Percentiles rank a stretch among this genome's conserved stretches.
These are phyloP conservation scores for Strigamia transsilvanica DNA, from an alignment of 2,888 invertebrate species.

Conservation along the genomic window DNA sequence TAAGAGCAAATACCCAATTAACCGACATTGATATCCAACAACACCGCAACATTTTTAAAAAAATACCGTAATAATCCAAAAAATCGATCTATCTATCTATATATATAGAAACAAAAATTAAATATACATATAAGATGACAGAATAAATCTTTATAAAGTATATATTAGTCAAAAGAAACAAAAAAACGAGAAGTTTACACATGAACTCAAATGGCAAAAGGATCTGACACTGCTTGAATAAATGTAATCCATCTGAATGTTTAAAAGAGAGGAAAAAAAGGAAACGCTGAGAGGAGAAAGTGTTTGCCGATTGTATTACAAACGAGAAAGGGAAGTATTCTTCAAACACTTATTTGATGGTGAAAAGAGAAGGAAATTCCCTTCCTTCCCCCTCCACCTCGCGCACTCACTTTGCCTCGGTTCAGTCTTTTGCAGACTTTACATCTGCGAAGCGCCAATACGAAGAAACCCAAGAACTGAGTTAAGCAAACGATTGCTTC, in stretches of 20 bases:
- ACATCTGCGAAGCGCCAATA: conserved; percentile 24
- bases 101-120: not conserved
- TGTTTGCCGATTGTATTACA: conserved; percentile 44
- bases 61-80: not conserved
- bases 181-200: conserved; percentile 33
- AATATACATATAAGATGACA: not conserved
- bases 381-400: not conserved
- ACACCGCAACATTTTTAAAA: not conserved
- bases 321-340: conserved; percentile 36
- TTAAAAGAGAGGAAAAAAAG: conserved; percentile 6
- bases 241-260: conserved; percentile 36
- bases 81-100: no score
- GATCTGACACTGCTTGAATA: conserved; percentile 33
- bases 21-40: conserved; percentile 28
- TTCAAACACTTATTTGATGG: conserved; percentile 44
- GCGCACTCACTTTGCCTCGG: conserved; percentile 1
- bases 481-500: conserved; percentile 31
- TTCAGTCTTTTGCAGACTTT: conserved; percentile 32
- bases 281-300: conserved; percentile 12
- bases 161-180: not conserved
- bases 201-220: conserved; percentile 12
- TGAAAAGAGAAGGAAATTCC: conserved; percentile 44
- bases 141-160: conserved; percentile 7
- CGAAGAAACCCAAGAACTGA: conserved; percentile 18
- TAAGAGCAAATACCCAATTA: conserved; percentile 31